Conservation (phyloP, 2,113 vertebrate species). For the Rhipidura dahli region DNA sequence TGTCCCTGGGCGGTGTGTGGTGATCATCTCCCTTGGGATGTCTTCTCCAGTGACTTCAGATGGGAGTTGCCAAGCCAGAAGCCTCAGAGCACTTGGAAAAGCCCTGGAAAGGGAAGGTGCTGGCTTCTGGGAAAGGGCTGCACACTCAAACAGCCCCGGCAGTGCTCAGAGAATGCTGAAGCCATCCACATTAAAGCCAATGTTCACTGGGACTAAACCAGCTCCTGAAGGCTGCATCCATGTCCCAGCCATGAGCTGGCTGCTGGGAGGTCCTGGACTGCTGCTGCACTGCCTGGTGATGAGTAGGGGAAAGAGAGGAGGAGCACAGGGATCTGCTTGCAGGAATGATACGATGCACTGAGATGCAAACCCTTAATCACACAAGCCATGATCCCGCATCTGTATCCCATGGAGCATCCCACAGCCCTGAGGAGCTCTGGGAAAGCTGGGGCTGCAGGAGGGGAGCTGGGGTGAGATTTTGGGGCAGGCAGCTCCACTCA, state of each 20-base stretch:
- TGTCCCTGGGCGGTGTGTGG: fast-evolving
- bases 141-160: background rate
- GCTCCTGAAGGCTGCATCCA: background rate
- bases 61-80: background rate
- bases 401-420: background rate
- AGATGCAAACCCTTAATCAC: background rate
- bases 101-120: background rate
- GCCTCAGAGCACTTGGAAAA: background rate
- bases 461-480: background rate
- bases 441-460: background rate
- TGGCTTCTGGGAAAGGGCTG: background rate
- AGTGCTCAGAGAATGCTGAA: background rate
- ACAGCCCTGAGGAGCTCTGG: background rate
- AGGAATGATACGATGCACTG: background rate
- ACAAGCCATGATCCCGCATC: background rate
- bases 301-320: background rate
- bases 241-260: background rate
- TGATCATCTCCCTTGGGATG: background rate
- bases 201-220: background rate
- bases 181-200: background rate
- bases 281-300: background rate
- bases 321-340: background rate
- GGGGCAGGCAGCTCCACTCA: background rate
- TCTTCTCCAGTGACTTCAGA: background rate
- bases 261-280: background rate